Percentiles rank a stretch among this genome's conserved stretches.
Conservation (phyloP, 2,113 vertebrate genomes). For the Phoenicopterus ruber region DNA sequence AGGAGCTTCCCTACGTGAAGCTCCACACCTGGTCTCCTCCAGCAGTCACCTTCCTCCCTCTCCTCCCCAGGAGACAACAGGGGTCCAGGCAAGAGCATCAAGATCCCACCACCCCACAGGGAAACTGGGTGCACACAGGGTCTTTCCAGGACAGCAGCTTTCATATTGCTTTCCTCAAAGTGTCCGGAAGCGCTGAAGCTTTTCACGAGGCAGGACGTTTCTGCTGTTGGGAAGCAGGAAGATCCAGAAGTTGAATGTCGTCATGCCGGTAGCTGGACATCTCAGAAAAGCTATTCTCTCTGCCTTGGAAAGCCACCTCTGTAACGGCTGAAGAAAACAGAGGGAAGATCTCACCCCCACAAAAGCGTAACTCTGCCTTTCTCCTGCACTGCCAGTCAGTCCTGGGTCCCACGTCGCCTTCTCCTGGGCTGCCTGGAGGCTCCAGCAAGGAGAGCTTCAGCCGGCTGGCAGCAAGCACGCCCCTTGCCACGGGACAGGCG, state of each 20-base stretch:
- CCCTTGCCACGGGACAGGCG: accelerated
- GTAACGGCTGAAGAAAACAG: background rate
- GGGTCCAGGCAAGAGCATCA: background rate
- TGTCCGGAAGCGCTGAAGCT: background rate
- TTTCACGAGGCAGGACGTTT: background rate
- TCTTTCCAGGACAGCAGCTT: background rate
- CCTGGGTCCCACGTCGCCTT: background rate
- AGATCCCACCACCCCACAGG: background rate
- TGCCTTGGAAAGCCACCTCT: background rate
- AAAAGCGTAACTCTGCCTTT: background rate
- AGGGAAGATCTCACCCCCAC: background rate
- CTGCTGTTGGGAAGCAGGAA: background rate
- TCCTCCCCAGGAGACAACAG: background rate
- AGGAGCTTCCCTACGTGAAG: background rate
- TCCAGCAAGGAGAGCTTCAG: background rate
- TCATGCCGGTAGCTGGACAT: background rate
- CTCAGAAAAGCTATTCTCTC: background rate
- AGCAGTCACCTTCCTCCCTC: background rate
- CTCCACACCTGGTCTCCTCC: background rate
- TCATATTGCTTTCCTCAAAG: background rate
- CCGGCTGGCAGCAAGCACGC: background rate
- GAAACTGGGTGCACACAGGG: too few relatives aligned
- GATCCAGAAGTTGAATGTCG: background rate
- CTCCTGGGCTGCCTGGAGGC: background rate
- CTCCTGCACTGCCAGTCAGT: background rate